Evolutionary conservation across 2,797 vertebrate genomes (phyloP), one percentile per base, ranked within the genome.

Genomic region (Trachops cirrhosus): DNA sequence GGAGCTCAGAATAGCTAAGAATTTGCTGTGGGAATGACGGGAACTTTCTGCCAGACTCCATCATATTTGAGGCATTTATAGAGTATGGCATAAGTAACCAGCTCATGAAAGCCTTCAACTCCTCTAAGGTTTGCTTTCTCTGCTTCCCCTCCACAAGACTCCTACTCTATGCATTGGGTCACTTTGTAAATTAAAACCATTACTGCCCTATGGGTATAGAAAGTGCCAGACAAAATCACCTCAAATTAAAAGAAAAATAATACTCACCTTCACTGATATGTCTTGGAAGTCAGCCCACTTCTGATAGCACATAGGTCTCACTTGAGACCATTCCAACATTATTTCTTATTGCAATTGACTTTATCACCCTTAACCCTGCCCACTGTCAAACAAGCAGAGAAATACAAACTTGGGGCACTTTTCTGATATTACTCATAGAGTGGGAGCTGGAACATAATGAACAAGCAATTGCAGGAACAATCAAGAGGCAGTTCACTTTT

Each of bases 101-200:
- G 70, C 26, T n/a, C 71, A 74, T 16, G 12, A 22, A 77, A 34
- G 9, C 46, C 74, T 74, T 50, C 46, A 21, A 34, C 32, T 34
- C 74, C 46, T 50, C 74, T 22, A 32, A 22, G 32, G 46, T 34
- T 22, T 50, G 46, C 74, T 77, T 6, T 5, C 46, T 50, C 29
- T 21, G 32, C 29, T 32, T 5, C n/a, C 64, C 16, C n/a, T 34
- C 64, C 64, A 8, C 1, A 14, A 19, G 46, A 34, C 24, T 48
- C 41, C 91, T 2, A 0, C 15, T 6, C 44, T 32, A 14, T 16
- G 8, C 2, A 3, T 2, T 1, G 2, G 14, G 34, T 44, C 77
- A 64, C 59, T 59, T 9, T 37, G 62, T 70, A 50, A 83, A 26
- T 18, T 1, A 52, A 64, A 92, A 46, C 32, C 54, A 16, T 62